Percentiles rank a stretch among this genome's conserved stretches.
Evolutionary conservation across 2,797 vertebrate species (phyloP).

Genomic region (Xenops minutus): DNA sequence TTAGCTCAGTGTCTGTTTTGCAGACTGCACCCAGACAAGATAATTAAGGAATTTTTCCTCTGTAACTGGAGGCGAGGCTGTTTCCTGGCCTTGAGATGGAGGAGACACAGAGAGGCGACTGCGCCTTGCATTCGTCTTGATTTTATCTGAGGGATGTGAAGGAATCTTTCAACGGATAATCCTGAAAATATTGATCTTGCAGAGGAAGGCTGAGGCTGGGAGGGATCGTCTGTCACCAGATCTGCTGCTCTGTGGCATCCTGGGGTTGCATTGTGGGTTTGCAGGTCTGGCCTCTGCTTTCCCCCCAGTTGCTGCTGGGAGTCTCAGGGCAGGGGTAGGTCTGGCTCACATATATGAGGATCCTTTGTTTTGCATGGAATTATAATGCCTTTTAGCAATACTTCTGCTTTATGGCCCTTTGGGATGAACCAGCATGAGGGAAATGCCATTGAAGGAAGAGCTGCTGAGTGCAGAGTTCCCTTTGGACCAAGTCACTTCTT

Average conservation of each 20-base stretch:
- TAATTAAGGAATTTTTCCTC: slow-evolving; percentile 15
- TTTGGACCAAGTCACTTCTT: background rate
- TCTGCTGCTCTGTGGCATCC: background rate
- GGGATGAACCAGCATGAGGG: accelerated
- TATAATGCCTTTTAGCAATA: background rate
- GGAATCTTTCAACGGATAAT: slow-evolving; percentile 20
- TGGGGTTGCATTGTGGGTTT: background rate
- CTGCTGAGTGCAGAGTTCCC: background rate
- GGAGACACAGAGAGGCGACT: background rate
- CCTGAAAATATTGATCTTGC: slow-evolving; percentile 5
- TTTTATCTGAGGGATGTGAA: background rate
- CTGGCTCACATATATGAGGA: background rate
- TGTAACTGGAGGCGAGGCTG: background rate
- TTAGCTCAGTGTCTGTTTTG: background rate
- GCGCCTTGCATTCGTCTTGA: background rate
- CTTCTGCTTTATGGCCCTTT: background rate
- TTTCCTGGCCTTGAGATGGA: background rate
- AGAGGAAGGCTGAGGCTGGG: background rate
- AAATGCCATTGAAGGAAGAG: background rate
- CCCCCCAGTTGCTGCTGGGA: background rate
- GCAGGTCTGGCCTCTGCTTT: background rate
- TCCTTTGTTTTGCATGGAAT: background rate
- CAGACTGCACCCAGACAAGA: background rate
- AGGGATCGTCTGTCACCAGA: background rate
- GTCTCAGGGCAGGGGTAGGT: background rate